Percentiles rank a stretch among this genome's conserved stretches.
Conservation (phyloP, 1,140 invertebrate genomes). For the Bombus terrestris region DNA sequence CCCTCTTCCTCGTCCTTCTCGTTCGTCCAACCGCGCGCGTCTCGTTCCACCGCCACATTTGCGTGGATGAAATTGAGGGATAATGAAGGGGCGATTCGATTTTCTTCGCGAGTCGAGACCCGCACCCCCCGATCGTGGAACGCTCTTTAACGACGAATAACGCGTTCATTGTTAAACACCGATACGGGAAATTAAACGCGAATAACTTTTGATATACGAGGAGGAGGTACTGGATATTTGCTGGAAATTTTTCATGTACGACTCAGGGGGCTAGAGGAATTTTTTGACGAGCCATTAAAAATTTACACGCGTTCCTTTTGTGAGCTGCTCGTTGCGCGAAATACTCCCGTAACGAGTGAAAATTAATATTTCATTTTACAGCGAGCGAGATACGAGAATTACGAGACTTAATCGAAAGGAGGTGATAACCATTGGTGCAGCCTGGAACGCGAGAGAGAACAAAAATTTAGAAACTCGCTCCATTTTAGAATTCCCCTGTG, state of each 20-base stretch:
- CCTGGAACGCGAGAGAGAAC: neutral
- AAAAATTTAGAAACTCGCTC: neutral
- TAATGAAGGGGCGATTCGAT: slow-evolving; percentile 52
- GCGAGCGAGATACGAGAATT: neutral
- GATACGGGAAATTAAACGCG: neutral
- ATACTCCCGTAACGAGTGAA: neutral
- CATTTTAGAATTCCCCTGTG: slow-evolving; percentile 14
- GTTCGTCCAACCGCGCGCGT: neutral
- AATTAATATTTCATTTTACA: slow-evolving; percentile 28
- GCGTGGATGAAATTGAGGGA: slow-evolving; percentile 51
- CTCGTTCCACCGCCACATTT: slow-evolving; percentile 8
- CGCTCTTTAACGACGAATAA: neutral
- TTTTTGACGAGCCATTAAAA: slow-evolving; percentile 8
- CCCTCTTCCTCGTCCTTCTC: neutral
- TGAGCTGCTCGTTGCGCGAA: neutral
- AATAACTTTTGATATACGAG: neutral
- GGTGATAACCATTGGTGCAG: neutral
- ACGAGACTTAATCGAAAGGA: slow-evolving; percentile 5
- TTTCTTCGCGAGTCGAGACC: slow-evolving; percentile 17
- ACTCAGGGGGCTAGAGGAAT: neutral
- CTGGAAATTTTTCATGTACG: slow-evolving; percentile 7
- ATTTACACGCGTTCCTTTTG: neutral
- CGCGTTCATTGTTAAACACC: neutral
- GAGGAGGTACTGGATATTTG: neutral
- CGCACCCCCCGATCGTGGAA: neutral